Conservation (phyloP, 2,797 vertebrate species). For the Micromesistius poutassou region DNA sequence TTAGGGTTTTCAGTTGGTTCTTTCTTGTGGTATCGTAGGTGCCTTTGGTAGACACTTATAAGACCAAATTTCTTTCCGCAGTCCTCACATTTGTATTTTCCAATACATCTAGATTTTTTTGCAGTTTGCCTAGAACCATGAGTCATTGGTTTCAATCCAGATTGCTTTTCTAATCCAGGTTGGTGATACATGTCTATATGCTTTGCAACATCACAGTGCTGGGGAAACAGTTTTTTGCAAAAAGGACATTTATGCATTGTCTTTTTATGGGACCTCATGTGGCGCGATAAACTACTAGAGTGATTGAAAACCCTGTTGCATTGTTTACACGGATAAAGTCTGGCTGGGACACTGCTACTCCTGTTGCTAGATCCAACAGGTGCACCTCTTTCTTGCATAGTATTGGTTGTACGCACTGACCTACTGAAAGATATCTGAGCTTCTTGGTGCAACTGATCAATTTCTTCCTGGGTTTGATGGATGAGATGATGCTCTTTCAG, state of each 20-base stretch:
- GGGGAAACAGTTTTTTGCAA: conserved; percentile 76
- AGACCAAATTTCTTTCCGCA: conserved; percentile 77
- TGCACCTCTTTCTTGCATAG: conserved; percentile 49
- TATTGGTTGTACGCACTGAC: conserved; percentile 18
- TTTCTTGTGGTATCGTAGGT: conserved; percentile 75
- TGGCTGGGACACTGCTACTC: conserved; percentile 59
- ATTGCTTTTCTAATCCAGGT: conserved; percentile 64
- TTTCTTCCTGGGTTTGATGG: conserved; percentile 72
- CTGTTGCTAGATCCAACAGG: conserved; percentile 35
- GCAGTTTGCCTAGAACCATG: conserved; percentile 43
- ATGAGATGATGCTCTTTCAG: conserved; percentile 75
- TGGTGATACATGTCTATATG: conserved; percentile 77
- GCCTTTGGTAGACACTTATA: conserved; percentile 74
- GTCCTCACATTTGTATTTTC: conserved; percentile 74
- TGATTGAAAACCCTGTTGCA: conserved; percentile 79
- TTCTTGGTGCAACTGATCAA: conserved; percentile 55
- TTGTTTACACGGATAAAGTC: conserved; percentile 74
- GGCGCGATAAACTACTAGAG: conserved; percentile 79
- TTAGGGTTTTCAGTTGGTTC: conserved; percentile 59
- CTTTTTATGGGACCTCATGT: conserved; percentile 80
- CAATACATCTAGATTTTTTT: conserved; percentile 44
- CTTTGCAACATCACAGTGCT: conserved; percentile 76
- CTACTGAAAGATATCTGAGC: conserved; percentile 30
- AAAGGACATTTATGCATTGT: conserved; percentile 75
- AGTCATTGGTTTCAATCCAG: conserved; percentile 48